Percentiles rank a stretch among this genome's conserved stretches.
phyloP scores from a whole-genome alignment of 2,797 vertebrate species.

The Octomys mimax region DNA sequence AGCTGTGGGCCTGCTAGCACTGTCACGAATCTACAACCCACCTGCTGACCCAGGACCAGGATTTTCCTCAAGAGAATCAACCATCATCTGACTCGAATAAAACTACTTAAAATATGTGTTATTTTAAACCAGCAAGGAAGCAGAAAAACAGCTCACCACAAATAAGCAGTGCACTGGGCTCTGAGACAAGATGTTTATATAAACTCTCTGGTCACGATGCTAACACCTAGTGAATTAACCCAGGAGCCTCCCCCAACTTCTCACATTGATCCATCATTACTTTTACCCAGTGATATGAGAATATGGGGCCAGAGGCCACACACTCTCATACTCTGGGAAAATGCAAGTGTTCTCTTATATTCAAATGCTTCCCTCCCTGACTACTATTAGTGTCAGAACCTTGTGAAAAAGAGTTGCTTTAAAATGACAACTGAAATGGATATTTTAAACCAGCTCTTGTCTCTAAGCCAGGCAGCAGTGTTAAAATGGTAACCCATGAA shows the following conservation, averaged over 20 bases:
- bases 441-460: conserved; percentile 76
- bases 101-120: conserved; percentile 74
- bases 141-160: conserved; percentile 9
- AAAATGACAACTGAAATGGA: conserved; percentile 85
- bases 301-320: conserved; percentile 83
- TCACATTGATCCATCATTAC: conserved; percentile 89
- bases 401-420: conserved; percentile 81
- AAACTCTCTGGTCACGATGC: conserved; percentile 80
- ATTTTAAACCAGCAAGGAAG: conserved; percentile 56
- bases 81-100: conserved; percentile 77
- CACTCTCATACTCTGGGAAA: conserved; percentile 84
- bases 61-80: conserved; percentile 81
- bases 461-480: conserved; percentile 68
- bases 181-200: conserved; percentile 62
- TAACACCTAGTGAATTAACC: conserved; percentile 88
- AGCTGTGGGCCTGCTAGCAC: not conserved
- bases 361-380: conserved; percentile 81
- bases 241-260: conserved; percentile 83
- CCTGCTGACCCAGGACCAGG: conserved; percentile 40
- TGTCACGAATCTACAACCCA: not conserved
- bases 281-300: conserved; percentile 87
- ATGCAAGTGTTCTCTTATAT: conserved; percentile 77
- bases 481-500: conserved; percentile 48
- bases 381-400: conserved; percentile 81
- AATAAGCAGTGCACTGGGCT: conserved; percentile 71